Evolutionary conservation across 2,797 vertebrate species (phyloP).

Genomic region (Dendrocincla tyrannina): DNA sequence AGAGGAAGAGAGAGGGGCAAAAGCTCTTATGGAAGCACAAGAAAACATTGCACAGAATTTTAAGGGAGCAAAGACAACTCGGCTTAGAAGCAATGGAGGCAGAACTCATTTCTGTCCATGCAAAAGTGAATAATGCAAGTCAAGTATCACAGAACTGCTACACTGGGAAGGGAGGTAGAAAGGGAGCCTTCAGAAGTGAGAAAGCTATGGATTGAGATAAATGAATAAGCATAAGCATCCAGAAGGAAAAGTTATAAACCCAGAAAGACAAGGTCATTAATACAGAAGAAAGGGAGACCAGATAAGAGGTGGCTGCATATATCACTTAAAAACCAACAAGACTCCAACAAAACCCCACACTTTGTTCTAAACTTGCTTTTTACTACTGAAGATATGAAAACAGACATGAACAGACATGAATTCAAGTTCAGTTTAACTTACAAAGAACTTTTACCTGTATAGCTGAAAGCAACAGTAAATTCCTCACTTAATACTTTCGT

Average conservation of each 20-base stretch:
- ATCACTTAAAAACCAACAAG: background rate
- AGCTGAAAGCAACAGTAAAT: background rate
- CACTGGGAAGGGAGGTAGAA: background rate
- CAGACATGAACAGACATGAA: background rate
- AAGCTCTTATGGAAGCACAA: background rate
- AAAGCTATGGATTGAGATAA: background rate
- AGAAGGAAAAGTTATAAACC: background rate
- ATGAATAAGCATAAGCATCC: background rate
- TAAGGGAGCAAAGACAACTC: background rate
- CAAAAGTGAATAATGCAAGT: background rate
- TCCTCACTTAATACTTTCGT: background rate
- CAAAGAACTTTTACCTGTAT: background rate
- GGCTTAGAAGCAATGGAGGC: background rate
- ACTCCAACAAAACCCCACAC: background rate
- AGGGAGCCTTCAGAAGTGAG: background rate
- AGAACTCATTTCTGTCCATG: background rate
- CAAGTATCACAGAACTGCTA: background rate
- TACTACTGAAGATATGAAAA: background rate
- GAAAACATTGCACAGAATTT: background rate
- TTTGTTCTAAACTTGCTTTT: background rate
- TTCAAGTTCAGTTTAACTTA: background rate
- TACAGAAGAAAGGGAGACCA: background rate
- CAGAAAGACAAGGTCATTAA: background rate
- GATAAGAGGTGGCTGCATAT: background rate
- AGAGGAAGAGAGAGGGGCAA: background rate